Evolutionary conservation across 2,888 invertebrate genomes (phyloP), one percentile per base, ranked within the genome.

Genomic region (Allacma fusca): DNA sequence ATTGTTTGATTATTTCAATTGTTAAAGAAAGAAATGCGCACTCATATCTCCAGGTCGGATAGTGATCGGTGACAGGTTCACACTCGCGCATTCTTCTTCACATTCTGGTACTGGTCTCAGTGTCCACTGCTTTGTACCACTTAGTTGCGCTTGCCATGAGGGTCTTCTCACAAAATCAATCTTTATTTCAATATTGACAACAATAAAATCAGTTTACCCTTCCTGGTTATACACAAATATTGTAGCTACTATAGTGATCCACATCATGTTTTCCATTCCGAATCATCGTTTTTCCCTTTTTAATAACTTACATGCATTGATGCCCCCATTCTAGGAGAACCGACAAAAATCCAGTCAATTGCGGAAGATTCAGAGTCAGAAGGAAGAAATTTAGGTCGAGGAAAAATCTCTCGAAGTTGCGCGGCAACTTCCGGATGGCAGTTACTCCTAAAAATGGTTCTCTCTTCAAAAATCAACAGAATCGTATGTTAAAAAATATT

Each of bases 81-180:
- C 88, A 79, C 79, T 78, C 26, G n/a, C 59, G 86, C 96, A 96
- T 76, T 91, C 86, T 85, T 90, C 86, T 86, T 95, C 94, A 88
- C 95, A 95, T 88, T 96, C 96, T 0, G 95, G 94, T 0, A 94
- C 93, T 0, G 94, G 92, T 0, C 96, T 96, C 19, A 92, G 91
- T 24, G 89, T 88, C 96, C 96, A 97, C 16, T 90, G 92, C 88
- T 96, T 97, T 84, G 91, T 91, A 0, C 96, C 96, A 83, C 90
- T 89, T 21, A 96, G 89, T 88, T 96, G 96, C 1, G 95, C 96
- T 88, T 96, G 96, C 96, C 96, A 96, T 91, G 96, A 95, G 40
- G 96, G 89, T 79, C 96, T 90, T 83, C 93, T 91, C 83, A 96
- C 96, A 86, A 94, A 95, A 87, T 96, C 96, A 86, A 96, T 88